These are phyloP conservation scores for Pterostichus niger DNA, from an alignment of 2,888 invertebrate genomes.

Conservation along the genomic window DNA sequence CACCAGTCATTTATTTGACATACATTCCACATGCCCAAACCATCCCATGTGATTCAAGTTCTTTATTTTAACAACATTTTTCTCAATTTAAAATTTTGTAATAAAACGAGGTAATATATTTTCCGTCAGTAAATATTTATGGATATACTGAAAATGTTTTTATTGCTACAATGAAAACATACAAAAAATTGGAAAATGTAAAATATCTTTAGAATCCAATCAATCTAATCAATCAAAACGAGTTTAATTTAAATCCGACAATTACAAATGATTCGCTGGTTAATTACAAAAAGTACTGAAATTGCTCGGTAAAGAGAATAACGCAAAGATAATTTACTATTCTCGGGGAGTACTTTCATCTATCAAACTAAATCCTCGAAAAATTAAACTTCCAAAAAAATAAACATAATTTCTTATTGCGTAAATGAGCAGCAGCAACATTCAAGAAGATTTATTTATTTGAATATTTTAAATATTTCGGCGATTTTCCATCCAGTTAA, in stretches of 20 bases:
- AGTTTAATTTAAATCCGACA: slow-evolving; percentile 27
- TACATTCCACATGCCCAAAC: no score
- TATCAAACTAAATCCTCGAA: not conserved
- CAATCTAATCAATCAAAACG: slow-evolving; percentile 28
- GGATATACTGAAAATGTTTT: no score
- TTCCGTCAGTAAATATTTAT: no score
- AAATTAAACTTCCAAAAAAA: slow-evolving; percentile 8
- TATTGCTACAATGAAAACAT: not conserved
- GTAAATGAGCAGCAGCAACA: slow-evolving; percentile 24
- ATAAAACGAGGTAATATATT: no score
- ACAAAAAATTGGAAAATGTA: not conserved
- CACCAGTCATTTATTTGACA: no score
- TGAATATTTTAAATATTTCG: slow-evolving; percentile 64
- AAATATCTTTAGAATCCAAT: slow-evolving; percentile 16
- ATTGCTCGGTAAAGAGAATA: slow-evolving; percentile 1
- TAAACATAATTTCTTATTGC: slow-evolving; percentile 52
- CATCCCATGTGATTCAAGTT: no score
- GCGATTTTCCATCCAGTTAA: slow-evolving; percentile 44
- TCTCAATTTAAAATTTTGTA: no score
- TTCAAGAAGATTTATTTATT: slow-evolving; percentile 52
- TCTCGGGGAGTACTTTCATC: not conserved
- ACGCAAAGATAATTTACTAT: slow-evolving; percentile 34
- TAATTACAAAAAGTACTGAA: slow-evolving; percentile 17
- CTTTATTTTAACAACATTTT: no score
- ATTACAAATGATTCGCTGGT: slow-evolving; percentile 17